Conservation (phyloP, 1,140 invertebrate species). For the Aphelinus atriplicis region DNA sequence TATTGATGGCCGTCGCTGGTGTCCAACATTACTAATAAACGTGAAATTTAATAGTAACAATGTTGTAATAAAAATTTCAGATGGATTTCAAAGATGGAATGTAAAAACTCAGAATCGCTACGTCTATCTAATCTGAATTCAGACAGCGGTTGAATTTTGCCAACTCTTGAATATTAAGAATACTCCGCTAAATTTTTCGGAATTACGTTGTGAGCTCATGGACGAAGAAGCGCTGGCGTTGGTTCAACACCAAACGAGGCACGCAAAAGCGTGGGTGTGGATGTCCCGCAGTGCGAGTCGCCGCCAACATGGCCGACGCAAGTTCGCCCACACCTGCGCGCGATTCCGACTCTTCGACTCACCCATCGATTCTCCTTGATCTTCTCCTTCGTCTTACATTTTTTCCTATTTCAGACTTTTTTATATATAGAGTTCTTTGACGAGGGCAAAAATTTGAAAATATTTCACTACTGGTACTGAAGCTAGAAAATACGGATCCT, state of each 20-base stretch:
- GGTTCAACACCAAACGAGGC: conserved; percentile 26
- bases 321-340: conserved; percentile 53
- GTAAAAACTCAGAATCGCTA: too few species aligned
- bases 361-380: neutral
- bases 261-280: conserved; percentile 50
- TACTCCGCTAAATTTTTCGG: neutral
- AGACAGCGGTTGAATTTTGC: conserved; percentile 6
- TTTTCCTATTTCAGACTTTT: neutral
- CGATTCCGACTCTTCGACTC: neutral
- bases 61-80: too few species aligned
- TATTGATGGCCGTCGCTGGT: too few species aligned
- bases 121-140: too few species aligned
- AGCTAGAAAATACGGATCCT: too few species aligned
- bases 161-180: conserved; percentile 7
- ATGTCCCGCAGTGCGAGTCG: conserved; percentile 51
- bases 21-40: too few species aligned
- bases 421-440: too few species aligned
- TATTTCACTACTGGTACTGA: too few species aligned
- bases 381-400: neutral
- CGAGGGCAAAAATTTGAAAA: too few species aligned
- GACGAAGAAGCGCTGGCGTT: neutral
- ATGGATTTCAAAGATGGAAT: too few species aligned
- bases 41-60: too few species aligned
- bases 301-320: conserved; percentile 54
- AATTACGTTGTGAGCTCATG: too few species aligned